Conservation (phyloP, 2,888 invertebrate genomes). For the Dynastes maya region DNA sequence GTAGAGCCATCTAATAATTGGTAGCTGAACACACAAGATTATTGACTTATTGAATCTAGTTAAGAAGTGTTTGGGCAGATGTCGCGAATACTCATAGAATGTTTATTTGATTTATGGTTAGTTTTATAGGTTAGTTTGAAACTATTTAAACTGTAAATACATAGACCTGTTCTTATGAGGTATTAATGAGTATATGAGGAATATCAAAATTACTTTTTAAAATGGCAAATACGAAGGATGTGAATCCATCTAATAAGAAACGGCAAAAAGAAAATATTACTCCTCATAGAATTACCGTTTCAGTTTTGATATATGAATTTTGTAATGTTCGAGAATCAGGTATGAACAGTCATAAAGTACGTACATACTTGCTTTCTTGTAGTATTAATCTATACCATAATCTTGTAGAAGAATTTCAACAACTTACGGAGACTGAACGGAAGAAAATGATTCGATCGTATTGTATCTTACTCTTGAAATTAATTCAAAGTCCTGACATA, state of each 20-base stretch:
- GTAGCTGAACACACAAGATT: too few species aligned
- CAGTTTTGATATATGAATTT: slow-evolving; percentile 84
- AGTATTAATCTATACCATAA: slow-evolving; percentile 37
- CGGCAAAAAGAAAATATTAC: slow-evolving; percentile 76
- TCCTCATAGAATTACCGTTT: slow-evolving; percentile 85
- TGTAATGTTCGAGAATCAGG: slow-evolving; percentile 76
- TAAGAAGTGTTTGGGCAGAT: too few species aligned
- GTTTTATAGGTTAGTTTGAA: too few species aligned
- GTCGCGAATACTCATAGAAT: too few species aligned
- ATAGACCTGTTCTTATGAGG: too few species aligned
- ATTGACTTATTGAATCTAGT: too few species aligned
- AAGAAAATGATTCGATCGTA: slow-evolving; percentile 75
- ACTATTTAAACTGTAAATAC: too few species aligned
- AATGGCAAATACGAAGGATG: slow-evolving; percentile 35
- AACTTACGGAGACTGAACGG: slow-evolving; percentile 66
- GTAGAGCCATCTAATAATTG: too few species aligned
- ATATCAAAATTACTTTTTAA: not conserved
- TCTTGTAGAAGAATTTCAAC: slow-evolving; percentile 71
- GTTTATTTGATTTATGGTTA: too few species aligned
- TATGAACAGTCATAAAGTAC: slow-evolving; percentile 58
- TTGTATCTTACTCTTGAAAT: slow-evolving; percentile 84
- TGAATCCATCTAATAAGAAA: slow-evolving; percentile 27
- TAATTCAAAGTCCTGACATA: slow-evolving; percentile 89
- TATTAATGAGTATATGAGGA: too few species aligned
- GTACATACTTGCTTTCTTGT: not conserved